phyloP scores from a whole-genome alignment of 1,140 invertebrate species.

The Panagrolaimus sp. region DNA sequence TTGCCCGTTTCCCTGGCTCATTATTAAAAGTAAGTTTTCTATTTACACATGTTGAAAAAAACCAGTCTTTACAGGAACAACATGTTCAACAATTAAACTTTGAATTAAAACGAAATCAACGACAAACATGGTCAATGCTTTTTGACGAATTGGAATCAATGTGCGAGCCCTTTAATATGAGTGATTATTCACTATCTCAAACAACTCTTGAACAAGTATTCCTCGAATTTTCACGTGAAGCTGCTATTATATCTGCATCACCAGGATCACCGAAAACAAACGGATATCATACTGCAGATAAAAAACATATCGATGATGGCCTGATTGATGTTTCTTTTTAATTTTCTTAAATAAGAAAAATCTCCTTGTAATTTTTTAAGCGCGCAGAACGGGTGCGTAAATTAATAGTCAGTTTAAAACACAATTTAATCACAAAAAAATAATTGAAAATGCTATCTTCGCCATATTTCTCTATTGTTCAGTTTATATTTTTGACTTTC shows the following conservation, averaged over 20 bases:
- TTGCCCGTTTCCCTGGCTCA: conserved; percentile 35
- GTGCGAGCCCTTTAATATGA: conserved; percentile 23
- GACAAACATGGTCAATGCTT: conserved; percentile 39
- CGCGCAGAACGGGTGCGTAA: no score
- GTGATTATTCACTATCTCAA: conserved; percentile 46
- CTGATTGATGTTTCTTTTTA: background rate
- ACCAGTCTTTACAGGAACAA: conserved; percentile 28
- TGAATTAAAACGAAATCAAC: conserved; percentile 28
- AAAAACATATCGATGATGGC: background rate
- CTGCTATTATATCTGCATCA: background rate
- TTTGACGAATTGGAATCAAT: conserved; percentile 29
- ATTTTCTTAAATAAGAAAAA: no score
- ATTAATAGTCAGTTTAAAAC: no score
- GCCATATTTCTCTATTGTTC: no score
- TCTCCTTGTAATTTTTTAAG: no score
- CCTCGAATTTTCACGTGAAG: conserved; percentile 44
- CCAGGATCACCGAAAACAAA: background rate
- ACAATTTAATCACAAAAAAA: no score
- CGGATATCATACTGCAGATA: background rate
- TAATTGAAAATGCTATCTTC: no score
- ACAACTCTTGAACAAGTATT: conserved; percentile 50
- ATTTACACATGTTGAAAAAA: no score
- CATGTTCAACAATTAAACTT: conserved; percentile 47
- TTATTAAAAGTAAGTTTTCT: conserved; percentile 35
- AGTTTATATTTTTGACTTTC: no score